These are phyloP conservation scores for Heliconius hortense DNA, from an alignment of 2,888 invertebrate genomes.

Conservation along the genomic window DNA sequence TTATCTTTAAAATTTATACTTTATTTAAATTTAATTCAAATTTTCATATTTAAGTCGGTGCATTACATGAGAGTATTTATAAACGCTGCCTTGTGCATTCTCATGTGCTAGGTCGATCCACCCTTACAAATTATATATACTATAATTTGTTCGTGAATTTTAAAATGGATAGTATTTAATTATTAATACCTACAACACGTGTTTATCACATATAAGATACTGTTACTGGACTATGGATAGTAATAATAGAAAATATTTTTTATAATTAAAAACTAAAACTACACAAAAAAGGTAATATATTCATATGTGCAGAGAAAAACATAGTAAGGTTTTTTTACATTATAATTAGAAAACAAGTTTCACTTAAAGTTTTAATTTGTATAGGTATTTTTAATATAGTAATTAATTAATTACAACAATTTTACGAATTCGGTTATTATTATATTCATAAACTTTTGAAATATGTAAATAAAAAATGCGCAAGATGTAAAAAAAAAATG, in stretches of 20 bases:
- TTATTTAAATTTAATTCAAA: background rate
- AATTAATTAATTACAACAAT: background rate
- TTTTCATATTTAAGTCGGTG: background rate
- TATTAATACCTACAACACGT: background rate
- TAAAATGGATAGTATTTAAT: background rate
- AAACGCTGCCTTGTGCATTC: constrained; percentile 19
- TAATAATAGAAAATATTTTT: background rate
- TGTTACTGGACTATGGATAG: too few relatives aligned
- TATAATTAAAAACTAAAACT: background rate
- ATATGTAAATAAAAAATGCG: background rate
- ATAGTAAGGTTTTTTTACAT: background rate
- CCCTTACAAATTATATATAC: constrained; percentile 17
- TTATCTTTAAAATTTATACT: background rate
- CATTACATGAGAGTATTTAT: constrained; percentile 8
- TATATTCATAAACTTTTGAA: background rate
- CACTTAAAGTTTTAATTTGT: background rate
- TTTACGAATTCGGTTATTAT: background rate
- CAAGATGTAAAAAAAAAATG: background rate
- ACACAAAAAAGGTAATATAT: background rate
- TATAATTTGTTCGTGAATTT: background rate
- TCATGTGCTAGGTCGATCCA: constrained; percentile 19
- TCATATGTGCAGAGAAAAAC: background rate
- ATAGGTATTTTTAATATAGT: background rate
- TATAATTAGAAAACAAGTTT: background rate
- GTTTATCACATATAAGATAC: background rate